Evolutionary conservation across 2,888 invertebrate genomes (phyloP).

Genomic region (Drosophila vallismaia): DNA sequence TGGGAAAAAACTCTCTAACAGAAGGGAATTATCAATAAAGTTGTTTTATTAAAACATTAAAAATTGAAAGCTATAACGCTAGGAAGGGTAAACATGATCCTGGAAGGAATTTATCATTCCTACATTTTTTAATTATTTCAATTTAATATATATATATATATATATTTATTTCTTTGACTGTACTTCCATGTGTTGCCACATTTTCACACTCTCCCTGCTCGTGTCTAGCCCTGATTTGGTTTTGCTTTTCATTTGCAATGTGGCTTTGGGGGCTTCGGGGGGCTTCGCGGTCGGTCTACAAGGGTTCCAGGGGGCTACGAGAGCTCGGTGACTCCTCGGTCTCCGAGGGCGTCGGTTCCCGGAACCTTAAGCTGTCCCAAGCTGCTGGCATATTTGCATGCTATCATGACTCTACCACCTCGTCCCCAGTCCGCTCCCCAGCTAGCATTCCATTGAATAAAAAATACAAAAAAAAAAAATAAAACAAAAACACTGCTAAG

Average conservation of each 20-base stretch:
- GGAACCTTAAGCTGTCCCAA: conserved; percentile 28
- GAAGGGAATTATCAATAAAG: too few relatives aligned
- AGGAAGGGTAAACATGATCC: too few relatives aligned
- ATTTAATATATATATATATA: too few relatives aligned
- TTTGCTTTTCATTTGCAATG: conserved; percentile 22
- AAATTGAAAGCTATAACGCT: too few relatives aligned
- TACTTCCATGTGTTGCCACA: neutral
- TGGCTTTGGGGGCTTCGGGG: neutral
- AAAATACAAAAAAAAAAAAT: neutral
- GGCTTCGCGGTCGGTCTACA: neutral
- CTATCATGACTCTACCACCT: conserved; percentile 11
- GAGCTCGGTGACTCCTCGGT: neutral
- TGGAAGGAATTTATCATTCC: too few relatives aligned
- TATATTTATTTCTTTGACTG: conserved; percentile 8
- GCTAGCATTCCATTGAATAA: conserved; percentile 3
- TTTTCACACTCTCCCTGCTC: conserved; percentile 14
- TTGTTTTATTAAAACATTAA: too few relatives aligned
- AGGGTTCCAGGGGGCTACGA: neutral
- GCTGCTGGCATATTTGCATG: conserved; percentile 17
- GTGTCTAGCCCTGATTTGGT: conserved; percentile 19
- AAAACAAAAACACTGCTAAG: conserved; percentile 10
- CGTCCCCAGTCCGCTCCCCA: neutral
- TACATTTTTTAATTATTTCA: neutral
- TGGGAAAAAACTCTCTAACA: neutral
- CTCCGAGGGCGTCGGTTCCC: neutral